Percentiles rank a stretch among this genome's conserved stretches.
phyloP scores from a whole-genome alignment of 2,797 vertebrate genomes.

The Spinibarbus caldwelli region DNA sequence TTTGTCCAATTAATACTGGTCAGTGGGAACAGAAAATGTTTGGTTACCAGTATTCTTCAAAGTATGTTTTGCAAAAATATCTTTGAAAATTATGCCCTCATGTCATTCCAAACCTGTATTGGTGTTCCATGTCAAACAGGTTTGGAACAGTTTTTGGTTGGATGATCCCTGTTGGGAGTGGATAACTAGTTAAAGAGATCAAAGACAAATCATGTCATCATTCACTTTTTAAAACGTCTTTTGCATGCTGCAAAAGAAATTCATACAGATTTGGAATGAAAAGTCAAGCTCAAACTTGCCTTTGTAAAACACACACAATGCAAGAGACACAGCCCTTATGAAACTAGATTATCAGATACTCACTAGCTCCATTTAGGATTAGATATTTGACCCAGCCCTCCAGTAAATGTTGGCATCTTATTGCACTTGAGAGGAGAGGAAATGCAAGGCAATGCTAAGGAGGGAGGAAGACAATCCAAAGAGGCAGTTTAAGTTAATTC shows the following conservation, averaged over 20 bases:
- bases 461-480: constrained; percentile 1
- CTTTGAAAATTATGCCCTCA: too few relatives aligned
- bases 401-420: background rate
- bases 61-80: too few relatives aligned
- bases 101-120: too few relatives aligned
- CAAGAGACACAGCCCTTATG: background rate
- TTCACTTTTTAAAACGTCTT: background rate
- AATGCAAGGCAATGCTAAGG: background rate
- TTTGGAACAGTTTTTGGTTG: background rate
- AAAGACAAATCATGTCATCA: background rate
- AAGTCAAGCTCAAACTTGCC: constrained; percentile 46
- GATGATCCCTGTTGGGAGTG: fast-evolving
- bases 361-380: background rate
- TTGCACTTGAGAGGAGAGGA: background rate
- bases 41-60: too few relatives aligned
- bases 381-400: background rate
- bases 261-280: background rate
- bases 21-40: too few relatives aligned
- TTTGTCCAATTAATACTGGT: background rate
- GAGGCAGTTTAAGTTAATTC: constrained; percentile 56
- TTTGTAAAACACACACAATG: background rate
- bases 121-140: background rate
- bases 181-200: too few relatives aligned
- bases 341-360: constrained; percentile 30
- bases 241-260: too few relatives aligned